These are phyloP conservation scores for Pogonomyrmex barbatus DNA, from an alignment of 1,140 invertebrate species.

Conservation along the genomic window DNA sequence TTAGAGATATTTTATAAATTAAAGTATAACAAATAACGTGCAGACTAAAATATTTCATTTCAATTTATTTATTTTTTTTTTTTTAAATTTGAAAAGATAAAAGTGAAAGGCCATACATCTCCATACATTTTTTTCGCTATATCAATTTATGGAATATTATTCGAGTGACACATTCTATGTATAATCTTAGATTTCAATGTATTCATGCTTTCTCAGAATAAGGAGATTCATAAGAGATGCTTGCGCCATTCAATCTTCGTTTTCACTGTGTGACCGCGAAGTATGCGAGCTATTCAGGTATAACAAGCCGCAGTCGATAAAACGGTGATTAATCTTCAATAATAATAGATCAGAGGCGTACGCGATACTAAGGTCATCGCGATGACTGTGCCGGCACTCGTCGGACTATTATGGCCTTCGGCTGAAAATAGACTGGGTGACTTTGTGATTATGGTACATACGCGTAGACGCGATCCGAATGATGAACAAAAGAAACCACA, in stretches of 20 bases:
- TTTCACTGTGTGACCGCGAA: conserved; percentile 11
- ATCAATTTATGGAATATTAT: background rate
- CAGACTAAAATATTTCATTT: background rate
- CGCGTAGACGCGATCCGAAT: background rate
- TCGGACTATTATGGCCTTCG: conserved; percentile 51
- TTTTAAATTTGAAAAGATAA: background rate
- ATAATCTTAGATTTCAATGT: background rate
- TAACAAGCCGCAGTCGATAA: conserved; percentile 30
- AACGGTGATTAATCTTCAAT: conserved; percentile 60
- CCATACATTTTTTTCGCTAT: background rate
- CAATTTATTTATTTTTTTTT: background rate
- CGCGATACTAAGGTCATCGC: conserved; percentile 63
- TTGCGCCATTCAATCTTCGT: background rate
- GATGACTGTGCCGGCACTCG: conserved; percentile 64
- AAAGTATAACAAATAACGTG: background rate
- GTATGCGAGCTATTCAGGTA: conserved; percentile 24
- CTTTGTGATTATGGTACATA: conserved; percentile 55
- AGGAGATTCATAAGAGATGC: background rate
- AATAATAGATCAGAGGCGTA: conserved; percentile 59
- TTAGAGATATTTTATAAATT: background rate
- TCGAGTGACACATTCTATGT: background rate
- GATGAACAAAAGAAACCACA: conserved; percentile 20
- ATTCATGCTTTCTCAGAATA: conserved; percentile 10
- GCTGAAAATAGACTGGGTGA: conserved; percentile 45
- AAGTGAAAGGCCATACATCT: background rate